Percentiles rank a stretch among this genome's conserved stretches.
Evolutionary conservation across 1,140 invertebrate genomes (phyloP).

Genomic region (Lerema accius): DNA sequence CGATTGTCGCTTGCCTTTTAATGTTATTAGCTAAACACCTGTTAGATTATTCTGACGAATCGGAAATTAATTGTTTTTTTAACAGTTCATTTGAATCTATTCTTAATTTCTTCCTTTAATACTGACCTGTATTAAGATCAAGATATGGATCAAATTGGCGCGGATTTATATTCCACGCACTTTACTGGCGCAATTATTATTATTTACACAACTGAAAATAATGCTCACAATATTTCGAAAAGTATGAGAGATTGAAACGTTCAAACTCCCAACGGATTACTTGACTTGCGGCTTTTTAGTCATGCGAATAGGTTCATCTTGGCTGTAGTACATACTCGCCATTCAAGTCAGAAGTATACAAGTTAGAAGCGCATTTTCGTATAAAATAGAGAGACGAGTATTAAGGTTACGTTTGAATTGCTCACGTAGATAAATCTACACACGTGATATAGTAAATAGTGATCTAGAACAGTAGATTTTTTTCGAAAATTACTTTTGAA

Average conservation of each 20-base stretch:
- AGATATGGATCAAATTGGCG: no score
- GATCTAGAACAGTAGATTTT: no score
- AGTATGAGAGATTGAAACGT: slow-evolving; percentile 31
- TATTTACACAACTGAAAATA: slow-evolving; percentile 24
- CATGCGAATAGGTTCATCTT: slow-evolving; percentile 25
- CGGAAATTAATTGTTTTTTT: background rate
- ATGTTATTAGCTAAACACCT: slow-evolving; percentile 31
- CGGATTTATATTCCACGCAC: no score
- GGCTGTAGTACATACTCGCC: slow-evolving; percentile 4
- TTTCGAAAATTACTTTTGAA: no score
- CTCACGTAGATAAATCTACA: background rate
- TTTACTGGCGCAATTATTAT: no score
- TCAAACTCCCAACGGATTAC: slow-evolving; percentile 31
- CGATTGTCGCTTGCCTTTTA: slow-evolving; percentile 40
- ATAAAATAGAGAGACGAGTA: slow-evolving; percentile 6
- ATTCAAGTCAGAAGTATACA: slow-evolving; percentile 15
- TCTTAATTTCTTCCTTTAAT: no score
- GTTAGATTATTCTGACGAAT: slow-evolving; percentile 3
- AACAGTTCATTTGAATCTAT: no score
- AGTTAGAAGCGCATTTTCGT: slow-evolving; percentile 15
- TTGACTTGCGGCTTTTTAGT: slow-evolving; percentile 34
- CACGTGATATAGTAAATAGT: no score
- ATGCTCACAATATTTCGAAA: slow-evolving; percentile 17
- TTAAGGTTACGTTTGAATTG: background rate
- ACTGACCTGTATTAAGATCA: no score